phyloP scores from a whole-genome alignment of 2,113 vertebrate genomes.

The Genyomyrus donnyi region DNA sequence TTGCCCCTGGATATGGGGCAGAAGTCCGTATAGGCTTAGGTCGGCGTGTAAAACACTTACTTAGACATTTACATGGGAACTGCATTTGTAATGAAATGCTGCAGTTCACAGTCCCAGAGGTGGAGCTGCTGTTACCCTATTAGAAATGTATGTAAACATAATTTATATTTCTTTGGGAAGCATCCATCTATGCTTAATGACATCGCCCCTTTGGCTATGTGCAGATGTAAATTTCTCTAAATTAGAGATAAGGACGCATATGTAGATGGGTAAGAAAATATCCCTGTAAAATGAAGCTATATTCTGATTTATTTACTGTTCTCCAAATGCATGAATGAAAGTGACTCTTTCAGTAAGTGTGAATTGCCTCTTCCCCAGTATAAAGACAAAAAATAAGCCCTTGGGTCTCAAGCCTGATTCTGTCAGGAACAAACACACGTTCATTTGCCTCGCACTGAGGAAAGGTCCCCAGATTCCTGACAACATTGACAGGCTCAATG shows the following conservation, averaged over 20 bases:
- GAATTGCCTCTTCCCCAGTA: neutral
- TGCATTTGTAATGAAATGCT: neutral
- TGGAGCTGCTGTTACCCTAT: neutral
- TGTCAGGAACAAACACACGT: neutral
- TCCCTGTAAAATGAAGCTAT: neutral
- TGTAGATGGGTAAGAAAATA: neutral
- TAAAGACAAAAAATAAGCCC: neutral
- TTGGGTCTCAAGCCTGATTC: neutral
- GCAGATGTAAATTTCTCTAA: neutral
- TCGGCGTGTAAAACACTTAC: neutral
- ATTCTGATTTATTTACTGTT: neutral
- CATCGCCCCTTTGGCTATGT: neutral
- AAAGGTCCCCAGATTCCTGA: neutral
- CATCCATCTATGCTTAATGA: conserved; percentile 5
- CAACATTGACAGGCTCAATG: neutral
- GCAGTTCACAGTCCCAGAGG: neutral
- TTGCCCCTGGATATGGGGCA: neutral
- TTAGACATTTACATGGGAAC: neutral
- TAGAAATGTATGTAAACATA: neutral
- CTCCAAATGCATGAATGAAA: neutral
- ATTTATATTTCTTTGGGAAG: neutral
- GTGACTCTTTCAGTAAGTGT: neutral
- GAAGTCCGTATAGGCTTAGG: neutral
- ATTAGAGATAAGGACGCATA: neutral
- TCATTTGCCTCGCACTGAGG: neutral